A percentile compares a stretch with the other conserved stretches of the same genome.
These are phyloP conservation scores for Rallus limicola DNA, from an alignment of 2,113 vertebrate genomes.

Conservation along the genomic window DNA sequence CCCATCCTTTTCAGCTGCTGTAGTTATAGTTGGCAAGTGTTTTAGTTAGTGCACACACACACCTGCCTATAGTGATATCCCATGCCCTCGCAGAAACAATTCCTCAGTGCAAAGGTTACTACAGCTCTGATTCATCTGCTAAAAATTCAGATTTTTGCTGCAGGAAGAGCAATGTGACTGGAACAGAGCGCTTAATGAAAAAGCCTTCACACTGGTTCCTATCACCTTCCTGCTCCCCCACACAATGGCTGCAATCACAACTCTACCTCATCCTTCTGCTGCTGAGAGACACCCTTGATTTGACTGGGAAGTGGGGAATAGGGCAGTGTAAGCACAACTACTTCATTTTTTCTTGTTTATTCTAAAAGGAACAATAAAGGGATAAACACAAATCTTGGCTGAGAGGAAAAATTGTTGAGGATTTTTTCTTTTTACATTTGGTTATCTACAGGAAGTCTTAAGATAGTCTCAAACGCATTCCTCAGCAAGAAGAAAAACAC, in stretches of 20 bases:
- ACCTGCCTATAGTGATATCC: neutral
- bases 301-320: slow-evolving; percentile 18
- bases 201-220: neutral
- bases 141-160: neutral
- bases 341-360: slow-evolving; percentile 37
- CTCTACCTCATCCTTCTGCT: slow-evolving; percentile 3
- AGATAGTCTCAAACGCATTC: neutral
- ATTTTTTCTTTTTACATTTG: slow-evolving; percentile 2
- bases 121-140: neutral
- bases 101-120: neutral
- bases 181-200: neutral
- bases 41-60: neutral
- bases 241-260: neutral
- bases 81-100: neutral
- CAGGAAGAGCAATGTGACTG: neutral
- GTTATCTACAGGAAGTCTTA: slow-evolving; percentile 12
- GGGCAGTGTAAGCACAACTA: neutral
- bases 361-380: slow-evolving; percentile 31
- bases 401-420: neutral
- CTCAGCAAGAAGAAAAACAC: neutral
- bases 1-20: neutral
- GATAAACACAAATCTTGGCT: slow-evolving; percentile 32
- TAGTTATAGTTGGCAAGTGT: neutral
- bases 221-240: neutral
- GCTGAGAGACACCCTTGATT: slow-evolving; percentile 22